Percentiles rank a stretch among this genome's conserved stretches.
Conservation (phyloP, 2,113 vertebrate genomes). For the Numida meleagris region DNA sequence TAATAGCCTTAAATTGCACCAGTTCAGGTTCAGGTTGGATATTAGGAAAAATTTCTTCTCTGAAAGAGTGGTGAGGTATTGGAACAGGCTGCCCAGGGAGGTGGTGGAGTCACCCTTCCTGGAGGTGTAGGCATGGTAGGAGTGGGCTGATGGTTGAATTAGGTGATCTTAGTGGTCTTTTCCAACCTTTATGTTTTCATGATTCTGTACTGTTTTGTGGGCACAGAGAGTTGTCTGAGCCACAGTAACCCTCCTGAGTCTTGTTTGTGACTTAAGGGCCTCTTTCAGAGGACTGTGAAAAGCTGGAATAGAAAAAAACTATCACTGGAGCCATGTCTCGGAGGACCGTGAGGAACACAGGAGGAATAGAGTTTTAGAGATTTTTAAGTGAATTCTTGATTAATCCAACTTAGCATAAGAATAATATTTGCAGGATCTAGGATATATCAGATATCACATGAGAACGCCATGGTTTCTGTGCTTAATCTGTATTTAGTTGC, state of each 20-base stretch:
- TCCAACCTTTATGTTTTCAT: too few species aligned
- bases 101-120: too few species aligned
- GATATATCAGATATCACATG: not conserved
- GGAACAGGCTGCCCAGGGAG: too few species aligned
- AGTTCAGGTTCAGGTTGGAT: too few species aligned
- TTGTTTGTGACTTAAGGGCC: not conserved
- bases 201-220: not conserved
- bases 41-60: too few species aligned
- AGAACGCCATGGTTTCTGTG: not conserved
- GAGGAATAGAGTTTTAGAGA: not conserved
- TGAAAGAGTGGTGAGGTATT: too few species aligned
- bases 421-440: not conserved
- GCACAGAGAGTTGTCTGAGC: not conserved
- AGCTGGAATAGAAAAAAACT: not conserved
- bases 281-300: not conserved
- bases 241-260: not conserved
- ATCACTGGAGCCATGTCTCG: not conserved
- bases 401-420: not conserved
- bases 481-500: not conserved
- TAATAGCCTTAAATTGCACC: too few species aligned
- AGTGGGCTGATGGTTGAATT: too few species aligned
- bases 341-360: not conserved
- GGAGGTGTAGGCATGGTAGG: too few species aligned
- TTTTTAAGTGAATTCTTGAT: not conserved
- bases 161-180: too few species aligned